These are phyloP conservation scores for Poeciliopsis turrubarensis DNA, from an alignment of 2,113 vertebrate genomes.

Conservation along the genomic window DNA sequence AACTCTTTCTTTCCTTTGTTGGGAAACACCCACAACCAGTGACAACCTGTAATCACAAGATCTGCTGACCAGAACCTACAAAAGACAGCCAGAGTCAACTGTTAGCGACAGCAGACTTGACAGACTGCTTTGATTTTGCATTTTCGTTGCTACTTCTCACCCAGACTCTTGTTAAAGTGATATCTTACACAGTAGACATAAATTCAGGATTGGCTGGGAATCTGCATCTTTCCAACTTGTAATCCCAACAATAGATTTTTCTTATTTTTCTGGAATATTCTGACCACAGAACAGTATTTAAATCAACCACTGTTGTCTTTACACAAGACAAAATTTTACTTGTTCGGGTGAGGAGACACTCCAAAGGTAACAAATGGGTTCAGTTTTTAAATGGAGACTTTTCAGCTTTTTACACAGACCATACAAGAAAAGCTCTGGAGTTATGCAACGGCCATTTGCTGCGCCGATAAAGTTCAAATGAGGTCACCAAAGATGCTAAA, in stretches of 20 bases:
- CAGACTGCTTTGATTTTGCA: too few relatives aligned
- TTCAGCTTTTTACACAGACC: not conserved
- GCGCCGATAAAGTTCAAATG: not conserved
- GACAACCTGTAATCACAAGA: too few relatives aligned
- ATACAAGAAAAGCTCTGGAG: not conserved
- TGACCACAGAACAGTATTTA: not conserved
- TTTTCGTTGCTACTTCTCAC: too few relatives aligned
- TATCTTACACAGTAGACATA: not conserved
- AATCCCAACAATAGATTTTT: too few relatives aligned
- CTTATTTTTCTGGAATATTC: not conserved
- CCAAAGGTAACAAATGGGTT: not conserved
- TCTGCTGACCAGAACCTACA: too few relatives aligned
- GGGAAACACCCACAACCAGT: too few relatives aligned
- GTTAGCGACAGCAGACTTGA: too few relatives aligned
- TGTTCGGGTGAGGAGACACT: not conserved
- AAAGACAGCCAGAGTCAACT: too few relatives aligned
- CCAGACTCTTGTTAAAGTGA: too few relatives aligned
- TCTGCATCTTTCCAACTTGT: not conserved
- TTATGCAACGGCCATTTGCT: not conserved
- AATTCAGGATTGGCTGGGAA: not conserved
- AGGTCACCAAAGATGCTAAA: not conserved
- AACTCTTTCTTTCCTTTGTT: too few relatives aligned
- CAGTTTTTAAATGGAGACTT: not conserved
- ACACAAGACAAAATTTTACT: not conserved
- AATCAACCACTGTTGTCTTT: not conserved